Evolutionary conservation across 2,888 invertebrate species (phyloP), one percentile per base, ranked within the genome.

Genomic region (Alcis repandata): DNA sequence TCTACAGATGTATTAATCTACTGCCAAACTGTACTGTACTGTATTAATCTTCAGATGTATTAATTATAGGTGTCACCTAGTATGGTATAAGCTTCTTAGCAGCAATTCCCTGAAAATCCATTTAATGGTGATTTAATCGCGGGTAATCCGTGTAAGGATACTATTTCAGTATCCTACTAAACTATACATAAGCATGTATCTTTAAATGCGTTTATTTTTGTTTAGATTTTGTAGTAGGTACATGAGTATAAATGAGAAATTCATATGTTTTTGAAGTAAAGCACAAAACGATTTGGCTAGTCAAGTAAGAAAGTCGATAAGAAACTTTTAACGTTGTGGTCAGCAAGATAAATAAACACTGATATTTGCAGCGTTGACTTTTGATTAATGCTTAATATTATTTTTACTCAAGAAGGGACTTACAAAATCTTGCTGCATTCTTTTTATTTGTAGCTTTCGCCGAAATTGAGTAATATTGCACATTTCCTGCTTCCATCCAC

Each of bases 401-500:
- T 36, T 11, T 43, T 27, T 32, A 22, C 45, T 22, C 32, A 41
- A 33, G 15, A 46, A 22, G n/a, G 33, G 40, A 27, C 6, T 48
- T 49, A 38, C 20, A 43, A 19, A 17, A 43, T 43, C 43, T 56
- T 19, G 43, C 33, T 36, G 51, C 2, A 45, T 13, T 15, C n/a
- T 1, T 36, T 41, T 48, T 27, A 49, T 49, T 32, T 49, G 48
- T 59, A 40, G 15, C 59, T 56, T 62, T 63, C 51, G 57, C 36
- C 43, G 36, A 40, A 56, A 56, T 54, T 54, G 48, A 45, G 49
- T 43, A 49, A 51, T 51, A 20, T 48, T 11, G 52, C 57, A 40
- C 41, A 65, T 52, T 60, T 60, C 46, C 51, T 40, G 40, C 46
- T 57, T 46, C 59, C 52, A 22, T 59, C 33, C 20, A 20, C 57